Evolutionary conservation across 2,113 vertebrate species (phyloP), one percentile per base, ranked within the genome.

Genomic region (Tupaia chinensis): DNA sequence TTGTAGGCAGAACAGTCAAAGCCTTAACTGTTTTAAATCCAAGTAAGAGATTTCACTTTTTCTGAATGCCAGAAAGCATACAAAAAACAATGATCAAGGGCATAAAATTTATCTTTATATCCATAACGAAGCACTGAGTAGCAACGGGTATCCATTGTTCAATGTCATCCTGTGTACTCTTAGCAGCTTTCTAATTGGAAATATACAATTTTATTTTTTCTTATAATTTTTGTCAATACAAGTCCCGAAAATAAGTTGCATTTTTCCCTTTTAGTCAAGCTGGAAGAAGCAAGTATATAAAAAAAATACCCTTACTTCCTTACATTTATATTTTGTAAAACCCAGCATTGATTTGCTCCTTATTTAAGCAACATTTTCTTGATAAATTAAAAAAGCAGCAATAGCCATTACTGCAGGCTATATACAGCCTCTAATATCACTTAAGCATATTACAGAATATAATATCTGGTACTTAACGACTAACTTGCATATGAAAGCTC

Each of bases 401-500:
- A 99, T 99, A 99, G 99, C 99, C 99, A 99, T 99, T 99, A 99
- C 98, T 98, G 98, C 98, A 98, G 98, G 98, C 99, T 98, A 98
- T 99, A 99, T 98, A 98, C 98, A 98, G 98, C 98, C 98, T 98
- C 98, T 99, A 99, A 99, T 99, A 99, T 99, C 99, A 99, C 99
- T 99, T 99, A 99, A 99, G 97, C 97, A 99, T 99, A 99, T 99
- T 99, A 99, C 99, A 99, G 98, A 98, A 99, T 99, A 99, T 99
- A 99, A 99, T 99, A 99, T 99, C 99, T 99, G 99, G 99, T 99
- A 99, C 98, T 99, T 99, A 99, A 99, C 98, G 98, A 99, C 99
- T 99, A 99, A 99, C 99, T 99, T 99, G 98, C 99, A 99, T 99
- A 99, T 99, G 99, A 99, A 99, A 99, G 99, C 99, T 99, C 99